Evolutionary conservation across 2,797 vertebrate genomes (phyloP), one percentile per base, ranked within the genome.

Genomic region (Eospalax fontanierii): DNA sequence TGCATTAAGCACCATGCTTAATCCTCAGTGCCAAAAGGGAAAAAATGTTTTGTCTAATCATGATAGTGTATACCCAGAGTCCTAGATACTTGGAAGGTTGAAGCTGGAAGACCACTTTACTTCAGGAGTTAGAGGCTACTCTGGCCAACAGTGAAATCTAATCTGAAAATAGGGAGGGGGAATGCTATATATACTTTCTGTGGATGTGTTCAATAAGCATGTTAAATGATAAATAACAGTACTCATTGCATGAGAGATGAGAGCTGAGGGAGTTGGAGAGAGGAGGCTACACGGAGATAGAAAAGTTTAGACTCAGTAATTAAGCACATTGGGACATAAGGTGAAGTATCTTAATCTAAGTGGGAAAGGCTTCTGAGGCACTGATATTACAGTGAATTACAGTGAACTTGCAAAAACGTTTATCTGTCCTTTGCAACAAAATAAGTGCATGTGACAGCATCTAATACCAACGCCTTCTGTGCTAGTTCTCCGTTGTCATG

Each of bases 331-430:
- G 35, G 26, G 10, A 35, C 19, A 28, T 1, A 12, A 81, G 85
- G 33, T 63, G 11, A 68, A 78, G 19, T 18, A 35, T 6, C 0
- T 2, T 4, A 12, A 12, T 38, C 6, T 35, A 16, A 9, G 50
- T 18, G 1, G 2, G 2, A 57, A 50, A 50, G n/a, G 14, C 75
- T 76, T 86, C 63, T 54, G 70, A 79, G 40, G 30, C 30, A 68
- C 12, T 65, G 28, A 89, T 81, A 50, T 70, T 76, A 78, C 91
- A 73, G n/a, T n/a, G n/a, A n/a, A n/a, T n/a, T n/a, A n/a, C 9
- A 78, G 54, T 35, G n/a, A 82, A 85, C 79, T 76, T 54, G 40
- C 40, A 94, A 87, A 94, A 79, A 61, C 18, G 0, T 87, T 33
- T 11, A 43, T 66, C n/a, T 11, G 2, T 35, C 54, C 92, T 66